These are phyloP conservation scores for Apis laboriosa DNA, from an alignment of 1,140 invertebrate species.

Conservation along the genomic window DNA sequence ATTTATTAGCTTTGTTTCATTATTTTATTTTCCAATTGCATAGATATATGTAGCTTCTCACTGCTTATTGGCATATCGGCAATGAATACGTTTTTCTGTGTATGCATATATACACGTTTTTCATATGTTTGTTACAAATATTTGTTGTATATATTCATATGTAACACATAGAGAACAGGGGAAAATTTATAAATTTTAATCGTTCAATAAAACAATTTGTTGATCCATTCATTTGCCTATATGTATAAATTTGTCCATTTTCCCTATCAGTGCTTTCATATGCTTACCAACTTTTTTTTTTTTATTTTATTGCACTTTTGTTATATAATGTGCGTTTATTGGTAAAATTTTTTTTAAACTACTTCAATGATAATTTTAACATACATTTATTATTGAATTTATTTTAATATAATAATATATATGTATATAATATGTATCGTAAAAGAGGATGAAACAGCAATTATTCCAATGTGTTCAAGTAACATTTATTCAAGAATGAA, in stretches of 20 bases:
- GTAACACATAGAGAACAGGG: background rate
- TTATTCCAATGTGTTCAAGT: too few relatives aligned
- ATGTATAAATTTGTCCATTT: background rate
- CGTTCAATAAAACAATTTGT: constrained; percentile 11
- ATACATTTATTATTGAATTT: too few relatives aligned
- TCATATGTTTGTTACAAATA: background rate
- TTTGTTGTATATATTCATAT: background rate
- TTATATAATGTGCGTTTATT: background rate
- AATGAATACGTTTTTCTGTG: background rate
- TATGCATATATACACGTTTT: constrained; percentile 4
- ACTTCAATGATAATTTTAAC: too few relatives aligned
- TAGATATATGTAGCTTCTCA: background rate
- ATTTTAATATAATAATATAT: too few relatives aligned
- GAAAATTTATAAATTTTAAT: constrained; percentile 5
- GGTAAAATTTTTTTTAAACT: background rate
- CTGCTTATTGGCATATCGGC: constrained; percentile 10
- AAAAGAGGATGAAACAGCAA: too few relatives aligned
- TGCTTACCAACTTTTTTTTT: background rate
- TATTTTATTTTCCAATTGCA: too few relatives aligned
- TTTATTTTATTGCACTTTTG: background rate
- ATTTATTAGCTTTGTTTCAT: background rate
- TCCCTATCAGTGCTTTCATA: background rate
- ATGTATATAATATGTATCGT: too few relatives aligned
- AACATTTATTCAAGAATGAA: too few relatives aligned
- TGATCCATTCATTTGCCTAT: background rate